Conservation (phyloP, 2,888 invertebrate genomes). For the Watsonalla binaria region DNA sequence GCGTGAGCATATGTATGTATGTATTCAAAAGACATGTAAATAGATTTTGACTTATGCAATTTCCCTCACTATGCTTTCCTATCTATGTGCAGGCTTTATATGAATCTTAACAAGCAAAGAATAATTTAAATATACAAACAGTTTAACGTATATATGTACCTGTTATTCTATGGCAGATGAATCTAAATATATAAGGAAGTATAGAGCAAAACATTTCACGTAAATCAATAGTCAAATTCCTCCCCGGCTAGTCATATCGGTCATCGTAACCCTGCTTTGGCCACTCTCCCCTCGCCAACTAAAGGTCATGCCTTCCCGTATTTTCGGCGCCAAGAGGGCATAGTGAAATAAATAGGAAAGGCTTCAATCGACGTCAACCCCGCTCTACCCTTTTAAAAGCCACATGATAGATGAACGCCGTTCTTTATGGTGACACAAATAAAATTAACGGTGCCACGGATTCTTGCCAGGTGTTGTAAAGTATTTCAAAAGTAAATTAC, state of each 20-base stretch:
- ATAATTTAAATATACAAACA: background rate
- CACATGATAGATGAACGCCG: slow-evolving; percentile 67
- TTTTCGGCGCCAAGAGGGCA: slow-evolving; percentile 60
- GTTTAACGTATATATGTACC: background rate
- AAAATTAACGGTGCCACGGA: slow-evolving; percentile 33
- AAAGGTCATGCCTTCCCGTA: slow-evolving; percentile 56
- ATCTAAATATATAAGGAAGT: background rate
- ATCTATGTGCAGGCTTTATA: background rate
- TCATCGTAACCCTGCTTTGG: slow-evolving; percentile 51
- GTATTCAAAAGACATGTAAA: too few relatives aligned
- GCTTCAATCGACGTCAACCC: slow-evolving; percentile 65
- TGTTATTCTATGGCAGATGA: background rate
- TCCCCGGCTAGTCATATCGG: slow-evolving; percentile 49
- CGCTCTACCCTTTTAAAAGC: slow-evolving; percentile 65
- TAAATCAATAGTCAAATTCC: slow-evolving; percentile 10
- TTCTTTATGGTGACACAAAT: slow-evolving; percentile 41
- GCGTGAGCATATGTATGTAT: too few relatives aligned
- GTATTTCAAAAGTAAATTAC: background rate
- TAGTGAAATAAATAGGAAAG: slow-evolving; percentile 66
- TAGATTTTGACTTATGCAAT: too few relatives aligned
- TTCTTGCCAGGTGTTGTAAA: slow-evolving; percentile 19
- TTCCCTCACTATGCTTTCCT: too few relatives aligned
- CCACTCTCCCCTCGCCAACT: slow-evolving; percentile 32
- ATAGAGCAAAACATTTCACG: slow-evolving; percentile 1
- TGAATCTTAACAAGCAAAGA: background rate